phyloP scores from a whole-genome alignment of 2,888 invertebrate species.

The Hermaeophaga mercurialis region DNA sequence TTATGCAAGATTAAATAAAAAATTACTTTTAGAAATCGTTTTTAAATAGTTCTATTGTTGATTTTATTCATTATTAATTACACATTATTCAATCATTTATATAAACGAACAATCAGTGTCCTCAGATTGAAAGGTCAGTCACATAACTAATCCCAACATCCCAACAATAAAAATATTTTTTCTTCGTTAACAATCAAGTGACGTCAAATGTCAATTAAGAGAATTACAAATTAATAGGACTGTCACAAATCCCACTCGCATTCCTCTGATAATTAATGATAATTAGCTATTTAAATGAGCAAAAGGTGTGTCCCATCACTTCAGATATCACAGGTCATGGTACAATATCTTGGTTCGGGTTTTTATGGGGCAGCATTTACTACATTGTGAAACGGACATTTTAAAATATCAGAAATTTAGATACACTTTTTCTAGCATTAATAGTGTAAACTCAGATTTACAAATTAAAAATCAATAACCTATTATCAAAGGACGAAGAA shows the following conservation, averaged over 20 bases:
- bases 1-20: too few species aligned
- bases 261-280: conserved; percentile 30
- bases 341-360: too few species aligned
- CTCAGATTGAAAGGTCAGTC: conserved; percentile 46
- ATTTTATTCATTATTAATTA: too few species aligned
- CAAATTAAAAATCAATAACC: too few species aligned
- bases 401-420: too few species aligned
- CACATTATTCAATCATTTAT: conserved; percentile 40
- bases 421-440: too few species aligned
- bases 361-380: too few species aligned
- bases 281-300: conserved; percentile 32
- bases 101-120: conserved; percentile 47
- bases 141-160: conserved; percentile 39
- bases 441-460: too few species aligned
- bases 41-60: too few species aligned
- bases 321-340: conserved; percentile 16
- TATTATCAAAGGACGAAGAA: too few species aligned
- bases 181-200: conserved; percentile 46
- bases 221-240: conserved; percentile 42
- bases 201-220: conserved; percentile 47
- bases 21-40: too few species aligned
- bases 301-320: conserved; percentile 21
- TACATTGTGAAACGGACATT: too few species aligned
- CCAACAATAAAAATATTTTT: conserved; percentile 42
- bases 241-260: conserved; percentile 31